A percentile compares a stretch with the other conserved stretches of the same genome.
phyloP scores from a whole-genome alignment of 1,140 invertebrate species.

The Neuroterus valhalla region DNA sequence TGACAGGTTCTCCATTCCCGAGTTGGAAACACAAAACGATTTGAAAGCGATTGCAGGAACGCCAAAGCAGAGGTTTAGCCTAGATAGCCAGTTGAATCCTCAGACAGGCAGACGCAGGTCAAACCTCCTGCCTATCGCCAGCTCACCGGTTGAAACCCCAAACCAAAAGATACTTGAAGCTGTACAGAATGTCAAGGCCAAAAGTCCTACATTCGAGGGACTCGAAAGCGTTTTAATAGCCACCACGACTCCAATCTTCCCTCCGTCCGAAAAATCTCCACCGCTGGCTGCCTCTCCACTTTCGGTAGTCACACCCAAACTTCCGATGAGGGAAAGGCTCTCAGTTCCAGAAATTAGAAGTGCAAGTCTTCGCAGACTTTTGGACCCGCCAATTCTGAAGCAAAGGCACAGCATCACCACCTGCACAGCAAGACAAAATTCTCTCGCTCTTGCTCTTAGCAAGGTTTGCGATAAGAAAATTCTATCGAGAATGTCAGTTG shows the following conservation, averaged over 20 bases:
- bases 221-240: constrained; percentile 63
- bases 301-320: not conserved
- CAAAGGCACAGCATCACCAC: constrained; percentile 70
- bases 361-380: constrained; percentile 65
- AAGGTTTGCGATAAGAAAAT: constrained; percentile 51
- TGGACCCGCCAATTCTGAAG: constrained; percentile 64
- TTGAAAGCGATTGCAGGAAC: constrained; percentile 65
- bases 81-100: constrained; percentile 67
- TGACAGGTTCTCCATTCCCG: constrained; percentile 69
- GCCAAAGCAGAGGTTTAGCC: constrained; percentile 68
- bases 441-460: constrained; percentile 50
- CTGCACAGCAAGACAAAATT: constrained; percentile 51
- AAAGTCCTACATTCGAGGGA: constrained; percentile 55
- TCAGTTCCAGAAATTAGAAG: constrained; percentile 70
- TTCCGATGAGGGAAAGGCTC: constrained; percentile 60
- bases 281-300: constrained; percentile 30
- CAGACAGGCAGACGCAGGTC: constrained; percentile 57
- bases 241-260: constrained; percentile 65
- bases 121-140: constrained; percentile 66
- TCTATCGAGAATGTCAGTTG: constrained; percentile 47
- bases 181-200: constrained; percentile 38
- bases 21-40: constrained; percentile 69
- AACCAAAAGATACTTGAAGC: constrained; percentile 40
- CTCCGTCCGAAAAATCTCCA: constrained; percentile 53
- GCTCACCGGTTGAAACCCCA: constrained; percentile 66